These are phyloP conservation scores for Eufriesea mexicana DNA, from an alignment of 1,140 invertebrate species.

Conservation along the genomic window DNA sequence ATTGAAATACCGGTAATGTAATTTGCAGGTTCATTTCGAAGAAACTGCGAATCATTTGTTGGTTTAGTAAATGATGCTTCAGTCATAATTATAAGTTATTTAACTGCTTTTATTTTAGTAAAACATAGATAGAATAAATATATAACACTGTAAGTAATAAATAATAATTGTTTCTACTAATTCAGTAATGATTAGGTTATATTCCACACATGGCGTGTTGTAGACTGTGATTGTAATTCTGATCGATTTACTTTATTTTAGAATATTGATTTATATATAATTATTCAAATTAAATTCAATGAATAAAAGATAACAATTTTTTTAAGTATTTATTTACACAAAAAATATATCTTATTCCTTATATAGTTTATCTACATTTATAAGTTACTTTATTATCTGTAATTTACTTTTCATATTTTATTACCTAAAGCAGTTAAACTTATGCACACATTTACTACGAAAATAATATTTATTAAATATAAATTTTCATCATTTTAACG, in stretches of 20 bases:
- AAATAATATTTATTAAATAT: too few relatives aligned
- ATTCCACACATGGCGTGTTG: not conserved
- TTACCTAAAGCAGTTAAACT: too few relatives aligned
- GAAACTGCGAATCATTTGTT: slow-evolving; percentile 46
- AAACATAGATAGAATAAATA: not conserved
- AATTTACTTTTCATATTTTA: too few relatives aligned
- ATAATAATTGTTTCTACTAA: not conserved
- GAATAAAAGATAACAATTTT: not conserved
- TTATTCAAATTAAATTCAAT: not conserved
- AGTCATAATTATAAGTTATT: slow-evolving; percentile 49
- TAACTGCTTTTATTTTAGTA: too few relatives aligned
- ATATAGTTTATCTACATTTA: not conserved
- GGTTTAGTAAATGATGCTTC: slow-evolving; percentile 64
- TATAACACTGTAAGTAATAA: not conserved
- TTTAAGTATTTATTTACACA: not conserved
- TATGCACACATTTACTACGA: too few relatives aligned
- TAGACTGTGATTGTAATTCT: not conserved
- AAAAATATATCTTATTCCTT: not conserved
- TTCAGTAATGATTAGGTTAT: slow-evolving; percentile 1
- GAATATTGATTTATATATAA: not conserved
- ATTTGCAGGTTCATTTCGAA: slow-evolving; percentile 66
- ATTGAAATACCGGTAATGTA: slow-evolving; percentile 65
- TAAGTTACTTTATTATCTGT: too few relatives aligned
- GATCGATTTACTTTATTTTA: not conserved
- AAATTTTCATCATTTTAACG: too few relatives aligned